Evolutionary conservation across 2,113 vertebrate species (phyloP), one percentile per base, ranked within the genome.

Genomic region (Canis aureus): DNA sequence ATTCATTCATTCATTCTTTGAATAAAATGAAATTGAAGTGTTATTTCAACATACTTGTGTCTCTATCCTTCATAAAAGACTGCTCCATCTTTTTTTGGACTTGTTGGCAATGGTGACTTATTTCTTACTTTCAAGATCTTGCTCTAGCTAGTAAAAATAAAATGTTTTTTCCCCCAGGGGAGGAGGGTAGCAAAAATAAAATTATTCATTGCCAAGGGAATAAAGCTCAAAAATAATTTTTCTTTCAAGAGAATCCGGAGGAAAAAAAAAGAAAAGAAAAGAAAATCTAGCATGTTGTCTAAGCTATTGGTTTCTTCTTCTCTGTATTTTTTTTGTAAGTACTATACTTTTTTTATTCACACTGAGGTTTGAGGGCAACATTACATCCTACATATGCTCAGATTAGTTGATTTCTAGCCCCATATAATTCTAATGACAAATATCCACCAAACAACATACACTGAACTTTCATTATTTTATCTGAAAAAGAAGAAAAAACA

Each of bases 31-130:
- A 89, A 91, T 95, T 32, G 49, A 94, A 85, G 55, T 53, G 23
- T 69, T 87, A 81, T 92, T 95, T 97, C 73, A 64, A 93, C 93
- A 92, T 32, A 74, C 13, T 76, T 69, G 57, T 15, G 62, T 92
- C 11, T 5, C 16, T 71, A 89, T n/a, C 57, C n/a, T 69, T 95
- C 59, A 78, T 66, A 55, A 81, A 49, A 89, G 91, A 64, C 53
- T 73, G 16, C 11, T 84, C 29, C 53, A 15, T 11, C 51, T 55
- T 69, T 57, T 38, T 84, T 38, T 94, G 20, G 29, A 84, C n/a
- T 38, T 29, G 4, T 64, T 64, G 11, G 17, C 43, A 81, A 38
- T 67, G 57, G 29, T 16, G 53, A 96, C 49, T 92, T 59, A 80
- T 59, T 82, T 92, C 55, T 71, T 69, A 59, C 53, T 62, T 90